These are phyloP conservation scores for Sinocyclocheilus maitianheensis DNA, from an alignment of 2,113 vertebrate species.

Conservation along the genomic window DNA sequence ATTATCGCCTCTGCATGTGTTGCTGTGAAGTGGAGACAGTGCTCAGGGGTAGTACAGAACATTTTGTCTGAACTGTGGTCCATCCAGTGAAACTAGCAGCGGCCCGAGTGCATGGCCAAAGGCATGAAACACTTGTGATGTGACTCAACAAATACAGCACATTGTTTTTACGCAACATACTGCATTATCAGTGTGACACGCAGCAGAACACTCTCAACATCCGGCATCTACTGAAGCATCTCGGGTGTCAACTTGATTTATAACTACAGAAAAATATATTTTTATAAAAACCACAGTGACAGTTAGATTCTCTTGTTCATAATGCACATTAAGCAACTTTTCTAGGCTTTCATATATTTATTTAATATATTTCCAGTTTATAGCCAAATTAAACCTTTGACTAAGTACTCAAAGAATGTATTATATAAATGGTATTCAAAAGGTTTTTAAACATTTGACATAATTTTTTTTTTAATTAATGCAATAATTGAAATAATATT, in stretches of 20 bases:
- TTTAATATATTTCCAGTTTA: too few relatives aligned
- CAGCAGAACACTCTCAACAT: background rate
- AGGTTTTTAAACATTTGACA: too few relatives aligned
- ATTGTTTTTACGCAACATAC: background rate
- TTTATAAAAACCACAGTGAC: background rate
- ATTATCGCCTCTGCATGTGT: conserved; percentile 25
- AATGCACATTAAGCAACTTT: background rate
- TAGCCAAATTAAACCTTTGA: too few relatives aligned
- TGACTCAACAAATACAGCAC: conserved; percentile 23
- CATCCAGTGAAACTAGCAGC: background rate
- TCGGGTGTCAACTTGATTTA: background rate
- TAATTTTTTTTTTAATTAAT: too few relatives aligned
- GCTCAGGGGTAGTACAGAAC: conserved; percentile 18
- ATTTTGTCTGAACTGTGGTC: conserved; percentile 9
- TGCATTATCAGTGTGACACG: background rate
- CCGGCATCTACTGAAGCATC: background rate
- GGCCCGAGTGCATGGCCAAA: background rate
- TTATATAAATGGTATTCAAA: too few relatives aligned
- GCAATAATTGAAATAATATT: too few relatives aligned
- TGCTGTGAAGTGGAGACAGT: background rate
- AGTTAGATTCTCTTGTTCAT: background rate
- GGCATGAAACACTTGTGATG: background rate
- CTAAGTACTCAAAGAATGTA: too few relatives aligned
- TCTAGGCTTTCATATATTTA: too few relatives aligned
- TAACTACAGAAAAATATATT: background rate